These are phyloP conservation scores for Leptonema lineaticorne DNA, from an alignment of 1,140 invertebrate species.

Conservation along the genomic window DNA sequence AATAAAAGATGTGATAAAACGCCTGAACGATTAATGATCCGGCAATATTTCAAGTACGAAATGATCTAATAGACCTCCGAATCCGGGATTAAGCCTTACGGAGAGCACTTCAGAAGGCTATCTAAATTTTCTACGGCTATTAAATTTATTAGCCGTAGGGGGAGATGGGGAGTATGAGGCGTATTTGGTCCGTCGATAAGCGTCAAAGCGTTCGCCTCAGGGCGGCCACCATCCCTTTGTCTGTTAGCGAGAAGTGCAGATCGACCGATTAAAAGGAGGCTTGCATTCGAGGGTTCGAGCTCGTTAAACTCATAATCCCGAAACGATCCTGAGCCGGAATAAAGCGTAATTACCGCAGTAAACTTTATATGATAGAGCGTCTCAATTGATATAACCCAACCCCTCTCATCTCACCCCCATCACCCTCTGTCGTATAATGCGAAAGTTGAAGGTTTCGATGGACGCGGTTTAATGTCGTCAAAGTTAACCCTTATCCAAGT, in stretches of 20 bases:
- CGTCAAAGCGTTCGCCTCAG: conserved; percentile 7
- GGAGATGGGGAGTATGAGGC: neutral
- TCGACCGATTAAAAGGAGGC: neutral
- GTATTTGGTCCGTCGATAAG: neutral
- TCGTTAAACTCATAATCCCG: conserved; percentile 9
- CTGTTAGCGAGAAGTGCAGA: neutral
- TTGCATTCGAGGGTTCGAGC: neutral
- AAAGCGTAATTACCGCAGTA: neutral
- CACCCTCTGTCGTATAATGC: too few species aligned
- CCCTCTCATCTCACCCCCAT: too few species aligned
- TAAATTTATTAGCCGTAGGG: conserved; percentile 17
- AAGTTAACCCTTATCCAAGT: too few species aligned
- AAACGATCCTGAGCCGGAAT: neutral
- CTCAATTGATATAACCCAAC: neutral
- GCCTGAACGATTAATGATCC: neutral
- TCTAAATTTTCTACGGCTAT: conserved; percentile 1
- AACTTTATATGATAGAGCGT: conserved; percentile 1
- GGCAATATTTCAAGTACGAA: conserved; percentile 10
- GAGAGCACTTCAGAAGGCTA: neutral
- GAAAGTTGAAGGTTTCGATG: too few species aligned
- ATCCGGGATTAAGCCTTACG: neutral
- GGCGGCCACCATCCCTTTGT: neutral
- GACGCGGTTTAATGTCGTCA: too few species aligned
- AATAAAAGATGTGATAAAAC: too few species aligned
- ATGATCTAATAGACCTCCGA: conserved; percentile 6